Evolutionary conservation across 2,797 vertebrate genomes (phyloP).

Genomic region (Rhinatrema bivittatum): DNA sequence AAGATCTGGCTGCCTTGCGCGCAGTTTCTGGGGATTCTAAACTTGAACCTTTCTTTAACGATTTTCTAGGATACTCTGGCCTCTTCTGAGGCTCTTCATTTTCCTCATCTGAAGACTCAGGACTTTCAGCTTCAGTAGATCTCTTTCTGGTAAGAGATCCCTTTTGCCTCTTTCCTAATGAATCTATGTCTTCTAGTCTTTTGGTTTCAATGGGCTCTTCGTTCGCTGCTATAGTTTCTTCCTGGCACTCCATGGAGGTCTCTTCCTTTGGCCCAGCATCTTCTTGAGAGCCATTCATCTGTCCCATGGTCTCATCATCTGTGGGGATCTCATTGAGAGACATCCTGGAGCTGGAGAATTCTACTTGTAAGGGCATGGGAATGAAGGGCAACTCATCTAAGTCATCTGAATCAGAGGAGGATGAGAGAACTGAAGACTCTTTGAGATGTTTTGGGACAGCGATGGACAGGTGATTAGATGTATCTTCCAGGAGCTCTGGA

Average conservation of each 20-base stretch:
- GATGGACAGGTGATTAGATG: slow-evolving; percentile 83
- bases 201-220: slow-evolving; percentile 34
- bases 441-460: slow-evolving; percentile 78
- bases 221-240: slow-evolving; percentile 44
- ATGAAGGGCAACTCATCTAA: slow-evolving; percentile 87
- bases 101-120: slow-evolving; percentile 71
- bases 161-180: slow-evolving; percentile 41
- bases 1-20: slow-evolving; percentile 52
- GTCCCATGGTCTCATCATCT: slow-evolving; percentile 62
- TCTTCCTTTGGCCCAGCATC: slow-evolving; percentile 20
- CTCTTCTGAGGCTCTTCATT: slow-evolving; percentile 49
- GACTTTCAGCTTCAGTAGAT: slow-evolving; percentile 49
- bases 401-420: slow-evolving; percentile 93
- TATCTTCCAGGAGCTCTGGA: slow-evolving; percentile 83
- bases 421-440: slow-evolving; percentile 74
- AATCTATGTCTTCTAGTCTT: slow-evolving; percentile 39
- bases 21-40: slow-evolving; percentile 58
- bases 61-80: slow-evolving; percentile 58
- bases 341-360: slow-evolving; percentile 86
- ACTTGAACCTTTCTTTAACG: slow-evolving; percentile 76
- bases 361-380: slow-evolving; percentile 84
- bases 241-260: slow-evolving; percentile 51
- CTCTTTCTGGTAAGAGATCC: slow-evolving; percentile 46
- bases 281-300: slow-evolving; percentile 38
- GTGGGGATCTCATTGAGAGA: slow-evolving; percentile 86